Conservation (phyloP, 1,140 invertebrate genomes). For the Drosophila kepulauana region DNA sequence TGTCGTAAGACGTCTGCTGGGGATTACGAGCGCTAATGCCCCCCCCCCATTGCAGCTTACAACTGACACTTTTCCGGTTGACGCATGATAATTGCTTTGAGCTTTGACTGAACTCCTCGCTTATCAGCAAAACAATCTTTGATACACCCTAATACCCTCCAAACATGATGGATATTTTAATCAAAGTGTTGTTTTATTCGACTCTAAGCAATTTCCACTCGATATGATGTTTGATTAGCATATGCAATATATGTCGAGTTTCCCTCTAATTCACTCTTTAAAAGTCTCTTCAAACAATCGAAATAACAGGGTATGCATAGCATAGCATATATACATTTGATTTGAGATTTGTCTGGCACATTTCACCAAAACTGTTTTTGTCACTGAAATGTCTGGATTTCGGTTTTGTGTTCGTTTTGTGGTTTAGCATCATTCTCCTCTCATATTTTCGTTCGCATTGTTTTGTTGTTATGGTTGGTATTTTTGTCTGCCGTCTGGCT, state of each 20-base stretch:
- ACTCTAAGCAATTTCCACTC: not conserved
- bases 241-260: not conserved
- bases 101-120: slow-evolving; percentile 1
- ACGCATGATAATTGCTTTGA: slow-evolving; percentile 45
- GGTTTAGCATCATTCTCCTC: slow-evolving; percentile 16
- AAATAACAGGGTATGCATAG: not conserved
- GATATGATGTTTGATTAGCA: not conserved
- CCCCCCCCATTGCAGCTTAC: slow-evolving; percentile 15
- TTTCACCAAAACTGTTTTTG: slow-evolving; percentile 8
- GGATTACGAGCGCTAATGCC: slow-evolving; percentile 35
- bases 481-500: slow-evolving; percentile 61
- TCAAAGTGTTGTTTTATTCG: not conserved
- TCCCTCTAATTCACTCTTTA: not conserved
- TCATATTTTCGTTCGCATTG: slow-evolving; percentile 12
- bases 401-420: slow-evolving; percentile 2
- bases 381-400: slow-evolving; percentile 12
- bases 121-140: slow-evolving; percentile 25
- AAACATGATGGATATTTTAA: not conserved
- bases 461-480: slow-evolving; percentile 33
- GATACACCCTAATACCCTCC: not conserved
- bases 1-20: slow-evolving; percentile 32
- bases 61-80: slow-evolving; percentile 34
- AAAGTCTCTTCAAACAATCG: not conserved
- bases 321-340: slow-evolving; percentile 1
- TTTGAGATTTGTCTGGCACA: not conserved